Evolutionary conservation across 2,888 invertebrate species (phyloP).

Genomic region (Agrotis exclamationis): DNA sequence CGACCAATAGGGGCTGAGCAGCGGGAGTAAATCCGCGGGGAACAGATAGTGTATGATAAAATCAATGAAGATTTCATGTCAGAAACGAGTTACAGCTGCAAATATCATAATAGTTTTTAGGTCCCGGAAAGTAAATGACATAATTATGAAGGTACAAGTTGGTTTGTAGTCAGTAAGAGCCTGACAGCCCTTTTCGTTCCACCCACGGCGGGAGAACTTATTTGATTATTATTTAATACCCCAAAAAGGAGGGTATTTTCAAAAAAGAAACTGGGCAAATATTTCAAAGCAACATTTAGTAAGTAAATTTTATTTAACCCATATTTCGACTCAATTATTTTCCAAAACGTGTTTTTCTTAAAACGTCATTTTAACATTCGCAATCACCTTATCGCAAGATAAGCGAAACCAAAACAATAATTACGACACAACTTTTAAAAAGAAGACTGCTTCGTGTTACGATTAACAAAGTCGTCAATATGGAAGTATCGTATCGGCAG

Average conservation of each 20-base stretch:
- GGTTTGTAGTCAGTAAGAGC: no score
- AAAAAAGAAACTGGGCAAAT: background rate
- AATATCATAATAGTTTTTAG: background rate
- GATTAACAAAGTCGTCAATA: conserved; percentile 24
- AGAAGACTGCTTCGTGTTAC: conserved; percentile 24
- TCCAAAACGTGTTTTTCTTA: background rate
- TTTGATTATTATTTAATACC: no score
- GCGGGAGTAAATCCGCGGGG: no score
- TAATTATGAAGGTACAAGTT: no score
- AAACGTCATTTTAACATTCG: conserved; percentile 10
- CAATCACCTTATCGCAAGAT: conserved; percentile 22
- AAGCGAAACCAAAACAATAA: conserved; percentile 30
- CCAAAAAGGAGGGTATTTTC: background rate
- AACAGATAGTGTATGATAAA: conserved; percentile 3
- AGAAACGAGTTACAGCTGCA: background rate
- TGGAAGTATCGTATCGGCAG: conserved; percentile 27
- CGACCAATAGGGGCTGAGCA: no score
- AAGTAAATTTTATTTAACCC: background rate
- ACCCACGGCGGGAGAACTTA: no score
- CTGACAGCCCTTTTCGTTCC: no score
- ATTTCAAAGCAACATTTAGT: background rate
- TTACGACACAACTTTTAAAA: conserved; percentile 7
- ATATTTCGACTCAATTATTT: background rate
- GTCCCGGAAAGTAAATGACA: no score
- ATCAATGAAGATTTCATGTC: conserved; percentile 10